Base-by-base conservation (phyloP, 2,888 invertebrate species). In the Drosophila rellima region DNA sequence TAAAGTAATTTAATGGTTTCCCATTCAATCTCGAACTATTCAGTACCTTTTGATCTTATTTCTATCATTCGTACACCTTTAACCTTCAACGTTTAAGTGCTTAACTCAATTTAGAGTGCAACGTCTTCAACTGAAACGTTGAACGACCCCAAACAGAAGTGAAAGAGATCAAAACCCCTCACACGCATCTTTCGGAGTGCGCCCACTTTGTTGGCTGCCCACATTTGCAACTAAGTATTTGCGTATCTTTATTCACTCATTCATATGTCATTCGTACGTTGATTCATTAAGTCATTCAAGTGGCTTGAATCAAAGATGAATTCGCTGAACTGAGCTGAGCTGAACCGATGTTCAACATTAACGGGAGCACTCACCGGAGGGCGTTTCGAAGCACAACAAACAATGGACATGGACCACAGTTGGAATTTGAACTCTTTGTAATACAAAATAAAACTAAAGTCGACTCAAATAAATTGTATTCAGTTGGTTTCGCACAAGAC, bases 251-350 rank as follows among this genome's bases (percentile, higher is more conserved):
- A 65, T 55, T 52, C 59, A 51, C 37, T 59, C 51, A 51, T 44
- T 44, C 67, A 72, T 47, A 37, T 66, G 56, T 56, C 59, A 61
- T 48, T 63, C 31, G 35, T 17, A 13, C 15, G 31, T 61, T 62
- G 65, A 73, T 85, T 87, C 88, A 82, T 87, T 82, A 84, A 72
- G 37, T 56, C 65, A 75, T 56, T 82, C 70, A 82, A 66, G 77
- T 68, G 51, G 65, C 73, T 68, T 81, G 67, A 86, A 82, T 70
- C 63, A 68, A 39, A 48, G 17, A 26, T 17, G 15, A 37, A 29
- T 51, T 55, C 18, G 11, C 40, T 3, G 18, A 11, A 17, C n/a
- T 56, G 35, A 50, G 20, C n/a, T n/a, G n/a, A n/a, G 8, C 37
- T 2, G 15, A 37, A 17, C n/a, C 51, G 35, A 50, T 15, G 37